A percentile compares a stretch with the other conserved stretches of the same genome.
Evolutionary conservation across 1,140 invertebrate species (phyloP).

Genomic region (Tetragnatha versicolor): DNA sequence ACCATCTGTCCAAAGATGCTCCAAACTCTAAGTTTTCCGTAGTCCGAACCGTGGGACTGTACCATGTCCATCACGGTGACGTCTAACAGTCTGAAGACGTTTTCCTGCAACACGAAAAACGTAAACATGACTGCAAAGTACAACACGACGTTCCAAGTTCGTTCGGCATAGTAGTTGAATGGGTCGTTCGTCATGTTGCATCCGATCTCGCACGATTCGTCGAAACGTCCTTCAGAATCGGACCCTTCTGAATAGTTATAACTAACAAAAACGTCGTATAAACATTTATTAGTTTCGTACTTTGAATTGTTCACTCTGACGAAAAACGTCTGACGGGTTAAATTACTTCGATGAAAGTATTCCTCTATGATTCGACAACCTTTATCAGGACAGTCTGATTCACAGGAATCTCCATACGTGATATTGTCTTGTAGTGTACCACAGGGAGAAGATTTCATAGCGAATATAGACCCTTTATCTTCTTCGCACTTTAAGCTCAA

Average conservation of each 20-base stretch:
- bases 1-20: not conserved
- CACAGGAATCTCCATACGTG: not conserved
- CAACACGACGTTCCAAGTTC: not conserved
- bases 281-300: not conserved
- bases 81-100: conserved; percentile 8
- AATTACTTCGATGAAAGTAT: no score
- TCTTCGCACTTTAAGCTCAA: no score
- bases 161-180: no score
- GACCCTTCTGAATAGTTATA: not conserved
- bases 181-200: not conserved
- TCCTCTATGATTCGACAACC: no score
- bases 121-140: not conserved
- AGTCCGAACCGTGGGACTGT: conserved; percentile 6
- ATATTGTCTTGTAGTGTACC: no score
- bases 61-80: not conserved
- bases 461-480: not conserved
- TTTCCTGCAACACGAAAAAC: not conserved
- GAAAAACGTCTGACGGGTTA: not conserved
- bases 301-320: not conserved
- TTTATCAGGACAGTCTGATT: no score
- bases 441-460: not conserved
- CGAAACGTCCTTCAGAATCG: not conserved
- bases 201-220: not conserved
- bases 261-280: not conserved
- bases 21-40: not conserved